Evolutionary conservation across 2,888 invertebrate species (phyloP).

Genomic region (Teleiodes luculella): DNA sequence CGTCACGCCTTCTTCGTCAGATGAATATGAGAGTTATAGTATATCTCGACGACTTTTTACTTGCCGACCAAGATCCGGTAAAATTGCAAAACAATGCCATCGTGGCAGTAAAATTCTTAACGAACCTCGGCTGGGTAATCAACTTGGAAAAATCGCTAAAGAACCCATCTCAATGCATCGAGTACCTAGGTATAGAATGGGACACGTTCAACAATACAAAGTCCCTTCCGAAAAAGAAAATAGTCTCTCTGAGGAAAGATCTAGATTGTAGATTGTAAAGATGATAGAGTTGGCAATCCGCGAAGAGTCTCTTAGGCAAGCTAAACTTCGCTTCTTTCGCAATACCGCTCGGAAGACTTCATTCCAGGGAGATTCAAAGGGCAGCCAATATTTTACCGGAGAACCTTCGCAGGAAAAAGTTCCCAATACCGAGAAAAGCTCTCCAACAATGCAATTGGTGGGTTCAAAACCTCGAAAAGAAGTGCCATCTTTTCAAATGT

Average conservation of each 20-base stretch:
- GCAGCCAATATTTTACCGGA: not conserved
- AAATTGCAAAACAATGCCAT: not conserved
- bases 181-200: constrained; percentile 17
- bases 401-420: not conserved
- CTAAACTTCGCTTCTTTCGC: constrained; percentile 16
- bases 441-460: constrained; percentile 11
- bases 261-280: not conserved
- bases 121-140: constrained; percentile 5
- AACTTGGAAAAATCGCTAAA: not conserved
- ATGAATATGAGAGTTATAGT: constrained; percentile 27
- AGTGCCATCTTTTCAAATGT: not conserved
- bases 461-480: constrained; percentile 5
- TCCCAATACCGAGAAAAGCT: not conserved
- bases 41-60: constrained; percentile 30
- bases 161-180: not conserved
- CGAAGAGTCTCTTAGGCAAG: constrained; percentile 13
- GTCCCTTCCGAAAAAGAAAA: constrained; percentile 6
- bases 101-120: not conserved
- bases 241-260: not conserved
- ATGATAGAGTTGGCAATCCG: constrained; percentile 18
- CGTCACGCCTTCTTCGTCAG: constrained; percentile 21
- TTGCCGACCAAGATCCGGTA: constrained; percentile 16
- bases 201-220: constrained; percentile 15
- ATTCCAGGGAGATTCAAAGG: constrained; percentile 12
- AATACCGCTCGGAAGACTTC: constrained; percentile 13